Percentiles rank a stretch among this genome's conserved stretches.
Conservation (phyloP, 1,140 invertebrate species). For the Zaprionus ornatus region DNA sequence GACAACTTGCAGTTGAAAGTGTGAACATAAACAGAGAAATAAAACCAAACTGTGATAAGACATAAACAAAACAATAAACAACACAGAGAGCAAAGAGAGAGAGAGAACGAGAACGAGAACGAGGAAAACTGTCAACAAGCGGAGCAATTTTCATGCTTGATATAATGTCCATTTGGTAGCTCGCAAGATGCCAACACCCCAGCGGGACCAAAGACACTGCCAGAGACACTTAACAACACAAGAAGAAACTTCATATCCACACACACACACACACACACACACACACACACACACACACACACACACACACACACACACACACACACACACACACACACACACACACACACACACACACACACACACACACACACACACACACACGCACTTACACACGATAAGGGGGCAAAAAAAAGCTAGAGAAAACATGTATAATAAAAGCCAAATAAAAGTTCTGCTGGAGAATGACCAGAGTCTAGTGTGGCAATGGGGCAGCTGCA, state of each 20-base stretch:
- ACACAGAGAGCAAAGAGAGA: conserved; percentile 18
- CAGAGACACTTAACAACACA: conserved; percentile 21
- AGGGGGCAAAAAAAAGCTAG: conserved; percentile 31
- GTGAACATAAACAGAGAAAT: conserved; percentile 42
- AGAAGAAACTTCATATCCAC: conserved; percentile 9
- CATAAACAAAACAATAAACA: conserved; percentile 58
- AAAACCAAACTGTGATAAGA: conserved; percentile 37
- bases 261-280: background rate
- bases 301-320: background rate
- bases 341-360: background rate
- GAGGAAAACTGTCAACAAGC: conserved; percentile 54
- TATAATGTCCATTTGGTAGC: conserved; percentile 56
- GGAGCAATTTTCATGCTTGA: conserved; percentile 66
- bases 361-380: background rate
- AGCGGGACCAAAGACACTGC: conserved; percentile 32
- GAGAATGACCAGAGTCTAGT: background rate
- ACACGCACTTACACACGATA: background rate
- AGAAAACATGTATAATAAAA: conserved; percentile 16
- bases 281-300: background rate
- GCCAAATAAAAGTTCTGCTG: background rate
- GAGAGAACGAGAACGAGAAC: background rate
- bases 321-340: background rate
- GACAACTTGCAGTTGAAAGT: conserved; percentile 41
- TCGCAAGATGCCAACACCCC: conserved; percentile 47
- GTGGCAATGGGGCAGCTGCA: background rate